Evolutionary conservation across 2,113 vertebrate species (phyloP).

Genomic region (Cavia aperea): DNA sequence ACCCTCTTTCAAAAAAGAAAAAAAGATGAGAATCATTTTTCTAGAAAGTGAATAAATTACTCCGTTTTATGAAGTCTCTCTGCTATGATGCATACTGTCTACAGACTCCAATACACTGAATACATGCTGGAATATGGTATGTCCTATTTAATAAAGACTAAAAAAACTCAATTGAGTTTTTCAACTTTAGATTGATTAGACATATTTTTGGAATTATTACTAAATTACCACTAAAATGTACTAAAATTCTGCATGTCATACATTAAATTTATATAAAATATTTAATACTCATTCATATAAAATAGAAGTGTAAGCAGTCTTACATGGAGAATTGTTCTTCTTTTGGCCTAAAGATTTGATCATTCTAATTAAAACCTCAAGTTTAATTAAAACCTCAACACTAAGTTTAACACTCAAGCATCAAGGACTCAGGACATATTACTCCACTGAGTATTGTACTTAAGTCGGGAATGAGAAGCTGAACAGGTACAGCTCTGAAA

Average conservation of each 20-base stretch:
- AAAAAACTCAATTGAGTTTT: background rate
- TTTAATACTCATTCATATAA: conserved; percentile 1
- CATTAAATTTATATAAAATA: conserved; percentile 17
- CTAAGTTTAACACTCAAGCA: background rate
- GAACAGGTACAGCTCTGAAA: background rate
- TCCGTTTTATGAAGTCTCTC: background rate
- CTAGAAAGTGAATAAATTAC: background rate
- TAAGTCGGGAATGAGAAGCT: background rate
- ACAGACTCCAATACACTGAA: background rate
- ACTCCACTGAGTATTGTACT: no score
- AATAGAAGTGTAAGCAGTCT: background rate
- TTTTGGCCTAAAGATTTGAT: background rate
- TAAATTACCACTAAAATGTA: conserved; percentile 2
- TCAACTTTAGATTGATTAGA: background rate
- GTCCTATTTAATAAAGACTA: background rate
- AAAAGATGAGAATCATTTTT: background rate
- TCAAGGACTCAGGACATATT: background rate
- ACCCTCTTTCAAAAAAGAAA: background rate
- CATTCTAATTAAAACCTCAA: background rate
- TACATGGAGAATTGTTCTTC: background rate
- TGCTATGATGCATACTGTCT: background rate
- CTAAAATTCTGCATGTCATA: background rate
- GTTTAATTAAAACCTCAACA: background rate
- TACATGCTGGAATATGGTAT: background rate
- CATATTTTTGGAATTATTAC: background rate